Percentiles rank a stretch among this genome's conserved stretches.
These are phyloP conservation scores for Pollenia amentaria DNA, from an alignment of 2,888 invertebrate genomes.

Conservation along the genomic window DNA sequence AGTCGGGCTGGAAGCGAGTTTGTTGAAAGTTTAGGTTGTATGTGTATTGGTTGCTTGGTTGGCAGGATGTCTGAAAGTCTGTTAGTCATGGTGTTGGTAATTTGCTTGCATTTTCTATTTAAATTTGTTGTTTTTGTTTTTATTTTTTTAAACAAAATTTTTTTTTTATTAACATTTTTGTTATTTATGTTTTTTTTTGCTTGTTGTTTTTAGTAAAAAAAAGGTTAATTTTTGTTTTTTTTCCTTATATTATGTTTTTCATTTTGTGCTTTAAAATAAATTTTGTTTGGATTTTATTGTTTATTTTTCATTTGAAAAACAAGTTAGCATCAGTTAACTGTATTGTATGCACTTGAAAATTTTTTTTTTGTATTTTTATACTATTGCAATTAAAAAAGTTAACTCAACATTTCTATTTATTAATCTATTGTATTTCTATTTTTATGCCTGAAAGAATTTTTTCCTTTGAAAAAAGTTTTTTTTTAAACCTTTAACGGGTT, in stretches of 20 bases:
- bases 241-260: conserved; percentile 1
- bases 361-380: conserved; percentile 63
- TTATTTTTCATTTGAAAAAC: conserved; percentile 17
- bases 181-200: conserved; percentile 33
- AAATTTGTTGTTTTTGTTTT: conserved; percentile 27
- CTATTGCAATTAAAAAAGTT: conserved; percentile 73
- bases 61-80: background rate
- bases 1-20: conserved; percentile 13
- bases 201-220: conserved; percentile 48
- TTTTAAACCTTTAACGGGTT: background rate
- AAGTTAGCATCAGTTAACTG: conserved; percentile 54
- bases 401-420: conserved; percentile 48
- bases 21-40: conserved; percentile 16
- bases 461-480: conserved; percentile 21
- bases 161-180: conserved; percentile 17
- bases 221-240: conserved; percentile 28
- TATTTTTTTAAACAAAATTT: conserved; percentile 7
- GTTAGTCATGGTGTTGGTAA: conserved; percentile 63
- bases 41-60: background rate
- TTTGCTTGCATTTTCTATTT: conserved; percentile 74
- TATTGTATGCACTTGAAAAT: conserved; percentile 72
- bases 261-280: conserved; percentile 59
- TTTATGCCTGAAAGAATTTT: conserved; percentile 62
- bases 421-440: background rate
- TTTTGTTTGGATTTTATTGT: conserved; percentile 40